Percentiles rank a stretch among this genome's conserved stretches.
These are phyloP conservation scores for Pyrocephalus nanus DNA, from an alignment of 2,797 vertebrate genomes.

Conservation along the genomic window DNA sequence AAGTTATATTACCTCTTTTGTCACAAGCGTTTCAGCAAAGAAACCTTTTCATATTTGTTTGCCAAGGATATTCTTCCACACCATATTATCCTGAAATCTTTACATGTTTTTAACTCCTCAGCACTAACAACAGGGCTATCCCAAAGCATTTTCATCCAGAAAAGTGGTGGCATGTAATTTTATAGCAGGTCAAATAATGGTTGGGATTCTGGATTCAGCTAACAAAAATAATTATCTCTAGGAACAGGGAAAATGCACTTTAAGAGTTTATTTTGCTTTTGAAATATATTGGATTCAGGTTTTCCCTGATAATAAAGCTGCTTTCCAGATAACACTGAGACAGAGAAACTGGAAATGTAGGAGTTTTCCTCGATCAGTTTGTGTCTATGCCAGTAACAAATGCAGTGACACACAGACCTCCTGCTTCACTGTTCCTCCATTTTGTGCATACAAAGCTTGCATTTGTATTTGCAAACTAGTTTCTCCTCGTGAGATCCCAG, in stretches of 20 bases:
- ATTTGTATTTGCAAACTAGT: conserved; percentile 43
- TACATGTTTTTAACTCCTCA: conserved; percentile 5
- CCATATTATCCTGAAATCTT: neutral
- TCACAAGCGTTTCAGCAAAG: neutral
- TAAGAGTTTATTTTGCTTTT: neutral
- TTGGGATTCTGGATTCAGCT: neutral
- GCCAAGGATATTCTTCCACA: neutral
- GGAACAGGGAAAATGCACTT: neutral
- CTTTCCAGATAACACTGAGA: neutral
- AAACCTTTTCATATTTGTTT: neutral
- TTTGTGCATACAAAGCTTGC: conserved; percentile 37
- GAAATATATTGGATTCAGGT: neutral
- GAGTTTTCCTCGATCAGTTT: neutral
- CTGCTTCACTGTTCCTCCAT: conserved; percentile 38
- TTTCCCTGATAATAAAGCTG: neutral
- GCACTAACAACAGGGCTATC: neutral
- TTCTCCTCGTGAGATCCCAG: conserved; percentile 49
- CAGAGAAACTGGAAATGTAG: neutral
- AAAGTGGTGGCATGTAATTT: neutral
- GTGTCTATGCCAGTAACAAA: neutral
- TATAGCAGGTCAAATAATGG: neutral
- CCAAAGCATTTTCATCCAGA: neutral
- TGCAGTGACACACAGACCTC: neutral
- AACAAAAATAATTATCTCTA: neutral
- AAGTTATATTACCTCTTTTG: neutral